Evolutionary conservation across 1,140 invertebrate genomes (phyloP), one percentile per base, ranked within the genome.

Genomic region (Heliconius hermathena): DNA sequence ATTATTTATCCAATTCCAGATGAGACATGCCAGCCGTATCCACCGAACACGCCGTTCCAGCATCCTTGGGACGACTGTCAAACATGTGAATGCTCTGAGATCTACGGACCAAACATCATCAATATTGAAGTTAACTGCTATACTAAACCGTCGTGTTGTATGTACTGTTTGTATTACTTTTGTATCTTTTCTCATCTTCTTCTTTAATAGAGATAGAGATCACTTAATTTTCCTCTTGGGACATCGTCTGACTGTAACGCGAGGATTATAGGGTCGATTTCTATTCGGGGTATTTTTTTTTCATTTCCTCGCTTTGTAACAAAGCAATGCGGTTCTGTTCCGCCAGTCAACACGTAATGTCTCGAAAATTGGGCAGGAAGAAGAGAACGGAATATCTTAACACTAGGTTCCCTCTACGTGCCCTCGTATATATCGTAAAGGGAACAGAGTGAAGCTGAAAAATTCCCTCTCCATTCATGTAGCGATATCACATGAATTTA

Each of bases 11-110:
- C 9, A 22, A 57, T 82, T 85, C 22, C 83, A 91, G 91, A 93
- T 79, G 85, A 89, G 38, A 90, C 92, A 9, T 93, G 92, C 76
- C 81, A 82, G 16, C 92, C 92, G 1, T 93, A 85, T 77, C 80
- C 85, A 1, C 89, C 90, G 2, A 88, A 90, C 74, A 81, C 82
- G 71, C 84, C 86, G 3, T 94, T 94, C 87, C 87, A 90, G 76
- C 92, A 94, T 78, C 92, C 92, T 8, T 94, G 92, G 92, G 91
- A 93, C 81, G 88, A 90, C 22, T 94, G 92, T 81, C 89, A 89
- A 79, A 78, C 88, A 49, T 94, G 92, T 72, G 81, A 90, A 54
- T 94, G 92, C 80, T 86, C 82, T 9, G 92, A 93, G 77, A 75
- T 81, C 36, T 75, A 76, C 73, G 70, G 79, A 1, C 13, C 26